Base-by-base conservation (phyloP, 2,797 vertebrate species). In the Rousettus madagascariensis region DNA sequence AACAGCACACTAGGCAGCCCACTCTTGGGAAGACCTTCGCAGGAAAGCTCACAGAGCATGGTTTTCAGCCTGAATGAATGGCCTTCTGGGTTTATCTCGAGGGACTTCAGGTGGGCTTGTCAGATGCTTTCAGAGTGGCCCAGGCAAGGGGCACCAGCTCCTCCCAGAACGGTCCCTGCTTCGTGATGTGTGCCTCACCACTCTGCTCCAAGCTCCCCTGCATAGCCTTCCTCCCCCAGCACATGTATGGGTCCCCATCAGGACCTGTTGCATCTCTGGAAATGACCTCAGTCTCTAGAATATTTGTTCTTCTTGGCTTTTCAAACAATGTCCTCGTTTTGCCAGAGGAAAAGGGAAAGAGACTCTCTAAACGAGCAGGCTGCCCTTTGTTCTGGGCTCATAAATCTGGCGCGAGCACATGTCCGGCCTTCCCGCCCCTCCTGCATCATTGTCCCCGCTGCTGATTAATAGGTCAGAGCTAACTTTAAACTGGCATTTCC, bases 401-500 rank as follows among this genome's bases (percentile, higher is more conserved):
- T 98, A 98, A 98, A 98, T 98, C 98, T 98, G 96, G 95, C 97
- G 24, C 94, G 94, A 97, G 97, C 87, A 3, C 97, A 98, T 98
- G 92, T 97, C 98, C 98, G 95, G 97, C 97, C 97, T 98, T 98
- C 98, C 97, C 95, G 97, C 98, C 97, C 97, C 96, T 95, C 90
- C 83, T n/a, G 97, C 88, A 94, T 97, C 97, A 98, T 98, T 98
- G 98, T 98, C 98, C 97, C 92, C 0, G 0, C 49, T 22, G 85
- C 97, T 98, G 98, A 98, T 98, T 98, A 98, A 98, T 98, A 97
- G 96, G 97, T 97, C 92, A 93, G 97, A 96, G 92, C 98, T 98
- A 98, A 98, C 97, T 98, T 98, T 98, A 98, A 97, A 98, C 95
- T 94, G 94, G 97, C 72, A 95, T 97, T 98, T 98, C 98, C 98